phyloP scores from a whole-genome alignment of 2,888 invertebrate species.

The Melinaea marsaeus region DNA sequence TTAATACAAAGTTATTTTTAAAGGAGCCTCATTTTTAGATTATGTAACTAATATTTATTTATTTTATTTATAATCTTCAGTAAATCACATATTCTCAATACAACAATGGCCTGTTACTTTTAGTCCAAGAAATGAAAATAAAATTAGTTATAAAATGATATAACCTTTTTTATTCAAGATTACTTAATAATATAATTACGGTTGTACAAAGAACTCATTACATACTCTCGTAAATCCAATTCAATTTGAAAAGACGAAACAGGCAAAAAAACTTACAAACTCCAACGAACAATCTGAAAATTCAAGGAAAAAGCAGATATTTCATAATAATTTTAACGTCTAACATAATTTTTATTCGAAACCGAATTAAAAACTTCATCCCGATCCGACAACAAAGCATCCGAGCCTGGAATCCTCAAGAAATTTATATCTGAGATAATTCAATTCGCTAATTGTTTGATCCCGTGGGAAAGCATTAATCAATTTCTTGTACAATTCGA shows the following conservation, averaged over 20 bases:
- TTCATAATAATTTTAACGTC: slow-evolving; percentile 24
- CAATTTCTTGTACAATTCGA: slow-evolving; percentile 65
- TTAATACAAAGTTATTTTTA: too few relatives aligned
- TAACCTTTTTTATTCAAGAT: too few relatives aligned
- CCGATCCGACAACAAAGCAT: slow-evolving; percentile 32
- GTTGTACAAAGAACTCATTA: too few relatives aligned
- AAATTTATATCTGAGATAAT: slow-evolving; percentile 51
- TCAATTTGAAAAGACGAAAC: background rate
- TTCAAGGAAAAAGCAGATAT: slow-evolving; percentile 18
- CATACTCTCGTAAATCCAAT: slow-evolving; percentile 1
- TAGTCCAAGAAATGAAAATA: too few relatives aligned
- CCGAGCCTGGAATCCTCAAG: slow-evolving; percentile 24
- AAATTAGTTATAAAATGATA: too few relatives aligned
- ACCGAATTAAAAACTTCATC: slow-evolving; percentile 30
- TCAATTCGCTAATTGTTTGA: slow-evolving; percentile 68
- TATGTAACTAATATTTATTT: too few relatives aligned
- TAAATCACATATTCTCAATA: too few relatives aligned
- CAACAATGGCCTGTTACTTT: too few relatives aligned
- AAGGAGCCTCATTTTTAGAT: too few relatives aligned
- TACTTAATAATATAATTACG: too few relatives aligned
- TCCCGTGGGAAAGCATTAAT: slow-evolving; percentile 59
- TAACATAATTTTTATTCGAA: slow-evolving; percentile 23
- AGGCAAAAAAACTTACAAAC: slow-evolving; percentile 1
- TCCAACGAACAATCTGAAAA: slow-evolving; percentile 1
- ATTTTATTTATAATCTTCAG: too few relatives aligned